Conservation (phyloP, 2,888 invertebrate genomes). For the Archips xylosteana region DNA sequence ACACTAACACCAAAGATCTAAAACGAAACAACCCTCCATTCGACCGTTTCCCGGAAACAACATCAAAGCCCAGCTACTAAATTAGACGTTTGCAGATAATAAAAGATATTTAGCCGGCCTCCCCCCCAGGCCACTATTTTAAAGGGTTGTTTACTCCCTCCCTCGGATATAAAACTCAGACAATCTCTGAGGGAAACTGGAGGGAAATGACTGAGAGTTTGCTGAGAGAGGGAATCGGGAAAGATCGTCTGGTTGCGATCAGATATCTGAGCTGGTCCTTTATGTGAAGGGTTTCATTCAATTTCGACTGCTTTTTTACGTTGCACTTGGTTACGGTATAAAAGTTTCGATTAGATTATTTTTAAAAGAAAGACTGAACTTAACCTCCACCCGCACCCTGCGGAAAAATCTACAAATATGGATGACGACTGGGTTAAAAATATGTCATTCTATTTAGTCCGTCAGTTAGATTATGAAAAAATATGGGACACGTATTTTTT, state of each 20-base stretch:
- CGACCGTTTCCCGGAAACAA: conserved; percentile 55
- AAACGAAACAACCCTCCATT: conserved; percentile 43
- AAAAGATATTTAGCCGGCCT: conserved; percentile 76
- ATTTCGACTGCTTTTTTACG: conserved; percentile 6
- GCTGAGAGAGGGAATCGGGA: conserved; percentile 30
- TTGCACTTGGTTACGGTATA: background rate
- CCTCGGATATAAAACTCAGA: conserved; percentile 38
- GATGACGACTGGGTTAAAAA: too few species aligned
- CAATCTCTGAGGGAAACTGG: conserved; percentile 38
- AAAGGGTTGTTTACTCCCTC: conserved; percentile 77
- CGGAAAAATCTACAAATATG: too few species aligned
- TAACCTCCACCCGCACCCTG: too few species aligned
- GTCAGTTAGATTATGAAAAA: too few species aligned
- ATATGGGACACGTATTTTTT: too few species aligned
- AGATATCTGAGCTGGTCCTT: background rate
- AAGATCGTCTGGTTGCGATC: background rate
- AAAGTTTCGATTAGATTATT: background rate
- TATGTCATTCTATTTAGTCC: too few species aligned
- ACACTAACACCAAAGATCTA: background rate
- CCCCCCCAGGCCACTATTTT: conserved; percentile 66
- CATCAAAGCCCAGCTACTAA: conserved; percentile 77
- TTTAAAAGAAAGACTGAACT: too few species aligned
- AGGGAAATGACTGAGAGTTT: conserved; percentile 36
- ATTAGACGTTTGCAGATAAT: conserved; percentile 81
- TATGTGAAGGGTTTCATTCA: background rate